Evolutionary conservation across 1,140 invertebrate species (phyloP).

Genomic region (Drosophila dunni): DNA sequence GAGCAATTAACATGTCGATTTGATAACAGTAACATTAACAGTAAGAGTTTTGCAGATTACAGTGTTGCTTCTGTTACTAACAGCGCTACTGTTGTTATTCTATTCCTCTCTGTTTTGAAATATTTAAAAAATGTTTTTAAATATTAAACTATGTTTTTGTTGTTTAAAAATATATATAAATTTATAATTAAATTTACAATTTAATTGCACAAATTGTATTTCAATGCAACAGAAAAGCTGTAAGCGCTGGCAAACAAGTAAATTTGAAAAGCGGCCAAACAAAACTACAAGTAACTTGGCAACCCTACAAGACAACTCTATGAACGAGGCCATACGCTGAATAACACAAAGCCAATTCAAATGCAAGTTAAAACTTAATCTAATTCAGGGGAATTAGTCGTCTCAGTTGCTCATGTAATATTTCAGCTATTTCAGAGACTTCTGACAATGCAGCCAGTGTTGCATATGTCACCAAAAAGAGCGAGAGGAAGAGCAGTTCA

Average conservation of each 20-base stretch:
- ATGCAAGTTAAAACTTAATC: conserved; percentile 20
- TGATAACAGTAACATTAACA: too few relatives aligned
- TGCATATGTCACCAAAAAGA: not conserved
- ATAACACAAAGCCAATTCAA: conserved; percentile 6
- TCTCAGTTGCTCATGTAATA: not conserved
- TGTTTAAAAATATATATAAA: too few relatives aligned
- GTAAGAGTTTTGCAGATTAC: too few relatives aligned
- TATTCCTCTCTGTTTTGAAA: too few relatives aligned
- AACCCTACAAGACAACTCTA: conserved; percentile 8
- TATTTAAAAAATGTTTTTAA: too few relatives aligned
- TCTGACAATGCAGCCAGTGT: conserved; percentile 1
- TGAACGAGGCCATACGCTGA: not conserved
- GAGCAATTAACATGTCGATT: too few relatives aligned
- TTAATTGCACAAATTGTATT: too few relatives aligned
- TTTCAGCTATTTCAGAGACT: conserved; percentile 1
- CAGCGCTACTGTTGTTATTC: too few relatives aligned
- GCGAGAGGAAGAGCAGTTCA: not conserved
- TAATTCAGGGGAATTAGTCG: conserved; percentile 17
- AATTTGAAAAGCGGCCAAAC: not conserved
- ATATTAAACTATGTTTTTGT: too few relatives aligned
- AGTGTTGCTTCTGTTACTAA: too few relatives aligned
- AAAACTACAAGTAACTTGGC: not conserved
- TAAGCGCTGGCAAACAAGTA: not conserved
- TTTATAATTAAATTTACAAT: too few relatives aligned
- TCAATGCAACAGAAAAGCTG: not conserved